Evolutionary conservation across 2,888 invertebrate species (phyloP), one percentile per base, ranked within the genome.

Genomic region (Dasysyrphus albostriatus): DNA sequence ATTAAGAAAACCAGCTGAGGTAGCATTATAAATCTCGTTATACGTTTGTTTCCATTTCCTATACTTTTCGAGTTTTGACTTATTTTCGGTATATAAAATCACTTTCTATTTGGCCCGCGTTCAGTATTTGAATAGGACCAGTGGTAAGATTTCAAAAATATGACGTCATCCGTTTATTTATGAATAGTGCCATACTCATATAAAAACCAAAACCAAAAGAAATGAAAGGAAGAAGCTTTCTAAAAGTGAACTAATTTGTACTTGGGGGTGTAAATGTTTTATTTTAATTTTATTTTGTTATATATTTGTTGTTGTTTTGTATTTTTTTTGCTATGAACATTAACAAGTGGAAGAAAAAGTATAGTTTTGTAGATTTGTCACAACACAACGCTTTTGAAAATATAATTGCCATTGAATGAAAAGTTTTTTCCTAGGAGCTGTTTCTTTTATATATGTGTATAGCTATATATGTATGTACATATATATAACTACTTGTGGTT

Each of bases 161-260:
- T 79, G 83, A 83, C 79, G 83, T 83, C 83, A 83, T 75, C 39
- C 39, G 59, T 75, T 70, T 83, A 79, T 79, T 83, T 83, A 75
- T 75, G 79, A 79, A 79, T 58, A 79, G 54, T 73, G 73, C 74
- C 74, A 59, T 74, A 69, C 69, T 78, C 67, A 61, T 69, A 74
- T 63, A 79, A 74, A 79, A 74, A 47, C 39, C 54, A 74, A 63
- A 63, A 63, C 12, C 5, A 63, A 65, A 34, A 37, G 12, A 49
- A 49, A 24, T 24, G 24, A 24, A 24, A 65, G 58, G 65, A 72
- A 82, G 51, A 29, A 72, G 63, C 67, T 73, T 58, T 81, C 47
- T 65, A 63, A 39, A 70, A 34, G 42, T 24, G 51, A 78, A 78
- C 39, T 67, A 14, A 67, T 72, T 72, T 77, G 70, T 82, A 65